A percentile compares a stretch with the other conserved stretches of the same genome.
These are phyloP conservation scores for Harpalus rufipes DNA, from an alignment of 2,888 invertebrate species.

Conservation along the genomic window DNA sequence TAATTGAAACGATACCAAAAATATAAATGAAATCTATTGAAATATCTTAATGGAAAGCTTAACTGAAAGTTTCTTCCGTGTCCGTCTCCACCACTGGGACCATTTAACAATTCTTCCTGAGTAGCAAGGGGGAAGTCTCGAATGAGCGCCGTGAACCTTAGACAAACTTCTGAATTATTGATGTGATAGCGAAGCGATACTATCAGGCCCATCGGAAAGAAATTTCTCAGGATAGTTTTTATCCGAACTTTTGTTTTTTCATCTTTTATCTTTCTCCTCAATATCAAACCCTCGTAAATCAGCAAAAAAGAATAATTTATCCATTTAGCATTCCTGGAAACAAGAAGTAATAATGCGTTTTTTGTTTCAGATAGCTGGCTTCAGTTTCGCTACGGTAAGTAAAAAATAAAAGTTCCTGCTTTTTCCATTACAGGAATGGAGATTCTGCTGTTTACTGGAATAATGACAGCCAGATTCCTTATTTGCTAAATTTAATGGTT, in stretches of 20 bases:
- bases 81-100: slow-evolving; percentile 8
- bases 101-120: slow-evolving; percentile 36
- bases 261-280: slow-evolving; percentile 28
- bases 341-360: slow-evolving; percentile 12
- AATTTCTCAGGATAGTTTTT: slow-evolving; percentile 40
- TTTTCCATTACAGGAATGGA: background rate
- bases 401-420: background rate
- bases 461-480: no score
- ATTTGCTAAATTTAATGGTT: no score
- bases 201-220: slow-evolving; percentile 52
- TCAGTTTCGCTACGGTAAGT: slow-evolving; percentile 35
- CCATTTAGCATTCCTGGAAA: slow-evolving; percentile 16
- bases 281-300: slow-evolving; percentile 27
- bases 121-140: slow-evolving; percentile 7
- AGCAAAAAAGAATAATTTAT: slow-evolving; percentile 26
- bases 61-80: background rate
- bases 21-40: background rate
- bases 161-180: slow-evolving; percentile 61
- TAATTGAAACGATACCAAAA: background rate
- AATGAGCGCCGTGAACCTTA: slow-evolving; percentile 17
- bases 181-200: slow-evolving; percentile 47
- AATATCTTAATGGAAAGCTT: background rate
- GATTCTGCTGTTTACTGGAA: background rate
- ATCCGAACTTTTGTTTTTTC: slow-evolving; percentile 28
- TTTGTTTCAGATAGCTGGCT: slow-evolving; percentile 28